Conservation (phyloP, 2,888 invertebrate species). For the Drosophila paramelanica region DNA sequence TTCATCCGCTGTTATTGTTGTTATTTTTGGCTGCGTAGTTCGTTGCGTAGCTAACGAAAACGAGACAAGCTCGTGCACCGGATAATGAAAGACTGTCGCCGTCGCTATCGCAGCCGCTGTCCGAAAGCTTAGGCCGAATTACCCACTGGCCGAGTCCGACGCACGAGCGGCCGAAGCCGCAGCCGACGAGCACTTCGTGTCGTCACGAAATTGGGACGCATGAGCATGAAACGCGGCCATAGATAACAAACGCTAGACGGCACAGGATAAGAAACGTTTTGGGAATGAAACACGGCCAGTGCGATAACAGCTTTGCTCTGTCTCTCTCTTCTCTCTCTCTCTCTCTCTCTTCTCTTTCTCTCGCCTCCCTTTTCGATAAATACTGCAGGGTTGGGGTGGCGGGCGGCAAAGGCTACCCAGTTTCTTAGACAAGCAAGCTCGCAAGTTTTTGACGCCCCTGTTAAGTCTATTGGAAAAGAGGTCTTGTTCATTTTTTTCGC, state of each 20-base stretch:
- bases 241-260: conserved; percentile 54
- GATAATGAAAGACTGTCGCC: conserved; percentile 70
- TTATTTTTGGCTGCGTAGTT: conserved; percentile 39
- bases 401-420: neutral
- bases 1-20: conserved; percentile 37
- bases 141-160: conserved; percentile 56
- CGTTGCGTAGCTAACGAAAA: conserved; percentile 53
- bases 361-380: conserved; percentile 10
- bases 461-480: conserved; percentile 74
- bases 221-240: conserved; percentile 47
- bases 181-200: conserved; percentile 27
- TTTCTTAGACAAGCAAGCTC: conserved; percentile 74
- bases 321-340: neutral
- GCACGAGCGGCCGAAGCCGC: conserved; percentile 16
- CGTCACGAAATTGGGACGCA: conserved; percentile 24
- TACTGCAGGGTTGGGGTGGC: conserved; percentile 39
- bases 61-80: conserved; percentile 68
- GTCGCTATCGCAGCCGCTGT: conserved; percentile 12
- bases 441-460: conserved; percentile 72
- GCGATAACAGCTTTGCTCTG: conserved; percentile 59
- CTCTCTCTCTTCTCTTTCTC: neutral
- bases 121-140: conserved; percentile 53
- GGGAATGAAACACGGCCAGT: conserved; percentile 58
- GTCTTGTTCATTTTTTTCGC: conserved; percentile 45
- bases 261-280: conserved; percentile 71